Evolutionary conservation across 1,140 invertebrate genomes (phyloP), one percentile per base, ranked within the genome.

Genomic region (Ostrea edulis): DNA sequence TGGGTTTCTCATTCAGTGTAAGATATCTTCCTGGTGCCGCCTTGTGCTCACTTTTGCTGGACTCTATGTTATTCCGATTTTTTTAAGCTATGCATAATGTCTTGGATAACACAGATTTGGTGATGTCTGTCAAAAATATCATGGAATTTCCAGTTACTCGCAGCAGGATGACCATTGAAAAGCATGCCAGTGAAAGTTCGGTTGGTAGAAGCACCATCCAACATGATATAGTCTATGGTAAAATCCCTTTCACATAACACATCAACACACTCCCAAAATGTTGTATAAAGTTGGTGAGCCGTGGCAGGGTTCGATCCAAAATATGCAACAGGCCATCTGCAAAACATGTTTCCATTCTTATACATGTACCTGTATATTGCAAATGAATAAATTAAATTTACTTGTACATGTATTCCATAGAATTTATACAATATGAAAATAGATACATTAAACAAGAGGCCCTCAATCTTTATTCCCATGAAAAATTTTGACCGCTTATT

Each of bases 271-370:
- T 85, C 62, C 89, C 89, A 90, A 83, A 90, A 90, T 17, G 87
- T 90, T 9, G 82, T 90, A 65, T 88, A 90, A 5, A 90, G 77
- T 84, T 90, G 82, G 71, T 87, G 86, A 29, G 89, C 88, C 22
- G 84, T 87, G 86, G 22, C 87, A 86, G 35, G 84, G 87, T 53
- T 86, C 89, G 89, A 89, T 25, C 86, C 86, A 87, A 86, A 90
- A 44, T 90, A 90, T 25, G 84, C 87, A 82, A 90, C 87, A 83
- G 89, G 88, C 89, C 87, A 90, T 87, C 87, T 90, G 71, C 44
- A 83, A 82, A 81, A 71, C 29, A 71, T 71, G 65, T 29, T 71
- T 71, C 65, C 65, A 71, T 71, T 71, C 65, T 71, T 71, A 25
- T 71, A 71, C 65, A 71, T 71, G 55, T 25, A 71, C 65, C 85